phyloP scores from a whole-genome alignment of 2,888 invertebrate genomes.

The Epinotia ramella region DNA sequence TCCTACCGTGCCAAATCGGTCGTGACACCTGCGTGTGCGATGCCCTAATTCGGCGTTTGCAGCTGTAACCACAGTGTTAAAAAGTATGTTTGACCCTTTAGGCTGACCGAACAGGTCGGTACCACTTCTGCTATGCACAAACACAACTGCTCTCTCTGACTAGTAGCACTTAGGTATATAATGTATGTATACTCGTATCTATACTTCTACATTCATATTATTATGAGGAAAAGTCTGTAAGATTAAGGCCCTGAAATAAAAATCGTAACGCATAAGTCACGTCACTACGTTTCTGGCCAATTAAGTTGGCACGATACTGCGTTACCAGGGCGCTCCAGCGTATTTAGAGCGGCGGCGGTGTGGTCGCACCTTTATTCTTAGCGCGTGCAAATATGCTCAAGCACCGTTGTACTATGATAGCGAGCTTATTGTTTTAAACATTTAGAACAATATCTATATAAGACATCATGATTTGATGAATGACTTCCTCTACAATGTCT shows the following conservation, averaged over 20 bases:
- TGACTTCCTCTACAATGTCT: conserved; percentile 23
- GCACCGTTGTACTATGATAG: neutral
- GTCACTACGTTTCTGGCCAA: too few relatives aligned
- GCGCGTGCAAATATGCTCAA: neutral
- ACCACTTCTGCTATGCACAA: too few relatives aligned
- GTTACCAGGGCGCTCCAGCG: too few relatives aligned
- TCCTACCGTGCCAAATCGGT: conserved; percentile 17
- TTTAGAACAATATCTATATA: conserved; percentile 8
- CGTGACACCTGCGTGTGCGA: conserved; percentile 30
- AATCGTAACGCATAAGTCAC: too few relatives aligned
- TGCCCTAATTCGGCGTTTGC: neutral
- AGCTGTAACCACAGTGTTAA: neutral
- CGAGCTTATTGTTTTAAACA: neutral
- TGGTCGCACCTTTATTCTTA: neutral
- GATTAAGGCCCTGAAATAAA: too few relatives aligned
- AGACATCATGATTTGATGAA: neutral
- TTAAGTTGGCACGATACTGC: too few relatives aligned
- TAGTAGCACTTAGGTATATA: too few relatives aligned
- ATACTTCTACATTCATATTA: too few relatives aligned
- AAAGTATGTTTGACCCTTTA: neutral
- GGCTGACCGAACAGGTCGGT: neutral
- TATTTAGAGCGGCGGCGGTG: neutral
- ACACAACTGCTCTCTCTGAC: too few relatives aligned
- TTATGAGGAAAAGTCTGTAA: too few relatives aligned
- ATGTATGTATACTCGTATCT: too few relatives aligned